phyloP scores from a whole-genome alignment of 1,140 invertebrate genomes.

The Capitella teleta region DNA sequence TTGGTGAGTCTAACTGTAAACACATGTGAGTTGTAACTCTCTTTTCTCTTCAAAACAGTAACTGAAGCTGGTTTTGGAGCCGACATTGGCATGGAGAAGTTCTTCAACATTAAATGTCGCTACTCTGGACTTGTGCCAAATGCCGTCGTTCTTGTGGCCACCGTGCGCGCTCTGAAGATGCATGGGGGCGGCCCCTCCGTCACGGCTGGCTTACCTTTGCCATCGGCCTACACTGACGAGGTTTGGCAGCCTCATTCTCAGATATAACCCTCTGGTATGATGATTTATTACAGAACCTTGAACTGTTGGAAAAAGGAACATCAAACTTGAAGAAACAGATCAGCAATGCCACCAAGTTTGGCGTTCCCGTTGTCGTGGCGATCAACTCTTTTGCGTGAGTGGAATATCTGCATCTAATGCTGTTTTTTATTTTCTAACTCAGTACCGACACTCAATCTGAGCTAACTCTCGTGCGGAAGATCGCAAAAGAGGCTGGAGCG shows the following conservation, averaged over 20 bases:
- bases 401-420: neutral
- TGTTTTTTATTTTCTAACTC: constrained; percentile 15
- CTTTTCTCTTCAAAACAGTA: constrained; percentile 40
- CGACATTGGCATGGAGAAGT: constrained; percentile 99
- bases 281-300: constrained; percentile 64
- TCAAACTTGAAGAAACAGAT: constrained; percentile 90
- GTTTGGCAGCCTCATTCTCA: no score
- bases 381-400: constrained; percentile 77
- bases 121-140: constrained; percentile 75
- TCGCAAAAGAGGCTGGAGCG: constrained; percentile 64
- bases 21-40: neutral
- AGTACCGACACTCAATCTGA: constrained; percentile 81
- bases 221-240: constrained; percentile 66
- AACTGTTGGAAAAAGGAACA: constrained; percentile 75
- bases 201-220: constrained; percentile 67
- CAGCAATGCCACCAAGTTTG: constrained; percentile 77
- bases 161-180: constrained; percentile 92
- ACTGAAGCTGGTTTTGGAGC: constrained; percentile 98
- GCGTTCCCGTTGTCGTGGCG: constrained; percentile 89
- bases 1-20: constrained; percentile 43
- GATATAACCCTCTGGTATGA: no score
- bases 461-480: constrained; percentile 64
- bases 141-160: constrained; percentile 85
- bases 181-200: constrained; percentile 91
- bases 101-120: constrained; percentile 96